These are phyloP conservation scores for Raillietiella orientalis DNA, from an alignment of 2,888 invertebrate genomes.

Conservation along the genomic window DNA sequence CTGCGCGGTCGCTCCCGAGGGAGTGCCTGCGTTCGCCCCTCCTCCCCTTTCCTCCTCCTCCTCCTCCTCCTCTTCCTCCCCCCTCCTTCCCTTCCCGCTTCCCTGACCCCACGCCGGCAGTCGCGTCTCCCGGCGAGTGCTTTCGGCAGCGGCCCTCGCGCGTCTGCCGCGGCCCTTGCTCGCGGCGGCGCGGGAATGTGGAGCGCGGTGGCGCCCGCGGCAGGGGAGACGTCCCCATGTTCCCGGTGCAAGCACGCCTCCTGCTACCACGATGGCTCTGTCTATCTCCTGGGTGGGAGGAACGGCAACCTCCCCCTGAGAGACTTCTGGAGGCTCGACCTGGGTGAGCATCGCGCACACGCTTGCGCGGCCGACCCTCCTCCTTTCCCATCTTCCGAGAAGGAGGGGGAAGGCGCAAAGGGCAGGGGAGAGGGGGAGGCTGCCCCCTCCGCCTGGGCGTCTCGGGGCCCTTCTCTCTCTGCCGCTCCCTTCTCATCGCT, in stretches of 20 bases:
- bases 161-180: not conserved
- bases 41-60: no score
- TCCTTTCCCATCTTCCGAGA: not conserved
- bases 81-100: no score
- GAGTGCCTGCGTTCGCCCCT: no score
- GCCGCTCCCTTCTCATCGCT: not conserved
- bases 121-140: no score
- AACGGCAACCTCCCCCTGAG: conserved; percentile 44
- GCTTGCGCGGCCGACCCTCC: not conserved
- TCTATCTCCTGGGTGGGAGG: conserved; percentile 52
- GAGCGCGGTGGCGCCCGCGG: conserved; percentile 9
- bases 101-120: no score
- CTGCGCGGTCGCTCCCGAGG: no score
- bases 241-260: conserved; percentile 55
- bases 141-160: no score
- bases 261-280: conserved; percentile 32
- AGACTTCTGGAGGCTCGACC: conserved; percentile 52
- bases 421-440: not conserved
- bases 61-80: no score
- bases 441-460: not conserved
- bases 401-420: not conserved
- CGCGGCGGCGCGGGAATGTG: conserved; percentile 7
- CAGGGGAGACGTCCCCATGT: no score
- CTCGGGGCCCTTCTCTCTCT: no score
- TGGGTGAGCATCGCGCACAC: no score